Percentiles rank a stretch among this genome's conserved stretches.
These are phyloP conservation scores for Lampris incognitus DNA, from an alignment of 2,113 vertebrate species.

Conservation along the genomic window DNA sequence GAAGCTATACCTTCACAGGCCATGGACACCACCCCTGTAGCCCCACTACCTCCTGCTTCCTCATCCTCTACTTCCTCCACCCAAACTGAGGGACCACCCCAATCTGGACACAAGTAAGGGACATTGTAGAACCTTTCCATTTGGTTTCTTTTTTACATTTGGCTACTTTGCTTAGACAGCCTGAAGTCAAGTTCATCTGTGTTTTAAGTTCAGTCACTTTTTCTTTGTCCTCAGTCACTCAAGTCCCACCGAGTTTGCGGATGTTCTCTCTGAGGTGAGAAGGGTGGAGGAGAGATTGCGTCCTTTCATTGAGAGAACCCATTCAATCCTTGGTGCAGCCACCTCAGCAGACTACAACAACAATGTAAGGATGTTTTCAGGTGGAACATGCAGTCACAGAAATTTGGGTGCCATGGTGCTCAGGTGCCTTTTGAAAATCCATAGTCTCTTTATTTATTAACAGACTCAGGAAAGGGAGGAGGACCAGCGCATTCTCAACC, in stretches of 20 bases:
- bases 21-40: constrained; percentile 57
- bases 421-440: neutral
- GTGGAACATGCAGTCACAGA: no score
- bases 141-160: neutral
- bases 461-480: constrained; percentile 88
- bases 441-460: neutral
- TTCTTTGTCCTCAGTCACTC: constrained; percentile 79
- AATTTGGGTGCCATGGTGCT: no score
- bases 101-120: constrained; percentile 69
- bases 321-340: constrained; percentile 86
- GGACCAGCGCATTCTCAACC: constrained; percentile 86
- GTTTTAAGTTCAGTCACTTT: no score
- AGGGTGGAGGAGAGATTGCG: constrained; percentile 84
- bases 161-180: no score
- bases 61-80: constrained; percentile 65
- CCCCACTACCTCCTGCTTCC: constrained; percentile 34
- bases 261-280: constrained; percentile 86
- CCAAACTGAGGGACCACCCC: constrained; percentile 63
- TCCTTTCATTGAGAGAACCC: constrained; percentile 87
- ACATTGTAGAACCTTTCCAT: neutral
- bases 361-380: constrained; percentile 77
- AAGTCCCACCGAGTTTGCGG: constrained; percentile 85
- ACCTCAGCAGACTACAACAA: constrained; percentile 87
- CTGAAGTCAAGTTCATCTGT: no score
- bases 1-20: constrained; percentile 39